Evolutionary conservation across 2,888 invertebrate genomes (phyloP), one percentile per base, ranked within the genome.

Genomic region (Gasteruption jaculator): DNA sequence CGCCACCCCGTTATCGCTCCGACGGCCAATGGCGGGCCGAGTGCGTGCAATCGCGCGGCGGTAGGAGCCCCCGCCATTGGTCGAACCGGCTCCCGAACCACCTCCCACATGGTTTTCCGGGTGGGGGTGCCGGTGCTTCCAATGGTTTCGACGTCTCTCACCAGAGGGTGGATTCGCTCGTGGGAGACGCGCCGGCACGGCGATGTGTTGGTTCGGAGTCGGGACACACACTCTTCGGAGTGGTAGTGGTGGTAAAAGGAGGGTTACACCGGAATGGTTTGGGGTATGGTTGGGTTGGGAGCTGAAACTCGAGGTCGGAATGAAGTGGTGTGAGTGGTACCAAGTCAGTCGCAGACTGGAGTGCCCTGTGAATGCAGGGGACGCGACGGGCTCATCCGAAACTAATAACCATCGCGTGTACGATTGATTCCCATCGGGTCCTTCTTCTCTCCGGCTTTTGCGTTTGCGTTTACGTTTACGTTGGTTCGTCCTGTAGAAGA

Each of bases 121-220:
- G 72, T 64, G 75, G 72, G 52, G 56, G 6, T 33, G 30, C 61
- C 67, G 72, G 72, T 75, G 68, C 74, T 65, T n/a, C n/a, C n/a
- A n/a, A n/a, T n/a, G n/a, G n/a, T n/a, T 74, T 73, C 74, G 73
- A 72, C 71, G 73, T 74, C 53, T 71, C 73, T 69, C 69, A 56
- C 71, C 63, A 69, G 73, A 69, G 64, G 73, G 67, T n/a, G n/a
- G 72, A 73, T 72, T 73, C 74, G 73, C 73, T 72, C 74, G 75
- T 75, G 72, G 68, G 72, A 72, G 73, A 68, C 69, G 68, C 72
- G 69, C 68, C 68, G 63, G 68, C n/a, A n/a, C n/a, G n/a, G n/a
- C n/a, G n/a, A n/a, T n/a, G n/a, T n/a, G n/a, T n/a, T n/a, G n/a
- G n/a, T n/a, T n/a, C n/a, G 55, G 54, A 55, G 49, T 47, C 42